These are phyloP conservation scores for Cichlasoma orientale DNA, from an alignment of 2,797 vertebrate species.

Conservation along the genomic window DNA sequence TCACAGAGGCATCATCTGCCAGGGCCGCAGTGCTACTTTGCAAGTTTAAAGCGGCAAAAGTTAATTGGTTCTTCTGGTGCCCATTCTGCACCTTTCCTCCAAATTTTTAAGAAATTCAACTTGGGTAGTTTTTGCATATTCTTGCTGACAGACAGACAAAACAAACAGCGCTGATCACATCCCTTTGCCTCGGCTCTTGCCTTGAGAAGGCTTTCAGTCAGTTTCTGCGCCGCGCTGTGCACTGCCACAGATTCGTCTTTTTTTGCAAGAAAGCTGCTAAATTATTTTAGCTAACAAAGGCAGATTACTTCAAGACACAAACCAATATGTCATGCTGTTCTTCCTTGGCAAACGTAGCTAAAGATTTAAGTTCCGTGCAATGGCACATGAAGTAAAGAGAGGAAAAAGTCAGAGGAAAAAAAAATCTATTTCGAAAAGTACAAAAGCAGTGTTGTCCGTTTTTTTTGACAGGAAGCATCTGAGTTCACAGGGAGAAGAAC, in stretches of 20 bases:
- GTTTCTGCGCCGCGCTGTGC: neutral
- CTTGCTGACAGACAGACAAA: neutral
- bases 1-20: neutral
- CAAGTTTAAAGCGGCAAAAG: neutral
- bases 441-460: neutral
- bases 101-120: neutral
- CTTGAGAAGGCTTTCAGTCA: neutral
- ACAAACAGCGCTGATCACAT: neutral
- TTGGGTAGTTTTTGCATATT: conserved; percentile 7
- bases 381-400: neutral
- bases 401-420: neutral
- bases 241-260: neutral
- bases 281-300: conserved; percentile 15
- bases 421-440: neutral
- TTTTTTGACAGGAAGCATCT: neutral
- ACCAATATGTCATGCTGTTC: conserved; percentile 13
- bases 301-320: conserved; percentile 7
- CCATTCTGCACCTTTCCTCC: neutral
- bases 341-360: neutral
- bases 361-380: neutral
- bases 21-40: neutral
- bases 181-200: neutral
- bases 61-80: neutral
- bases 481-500: neutral
- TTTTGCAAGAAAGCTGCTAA: conserved; percentile 5